phyloP scores from a whole-genome alignment of 2,113 vertebrate species.

The rabbit (Oryctolagus cuniculus) region DNA sequence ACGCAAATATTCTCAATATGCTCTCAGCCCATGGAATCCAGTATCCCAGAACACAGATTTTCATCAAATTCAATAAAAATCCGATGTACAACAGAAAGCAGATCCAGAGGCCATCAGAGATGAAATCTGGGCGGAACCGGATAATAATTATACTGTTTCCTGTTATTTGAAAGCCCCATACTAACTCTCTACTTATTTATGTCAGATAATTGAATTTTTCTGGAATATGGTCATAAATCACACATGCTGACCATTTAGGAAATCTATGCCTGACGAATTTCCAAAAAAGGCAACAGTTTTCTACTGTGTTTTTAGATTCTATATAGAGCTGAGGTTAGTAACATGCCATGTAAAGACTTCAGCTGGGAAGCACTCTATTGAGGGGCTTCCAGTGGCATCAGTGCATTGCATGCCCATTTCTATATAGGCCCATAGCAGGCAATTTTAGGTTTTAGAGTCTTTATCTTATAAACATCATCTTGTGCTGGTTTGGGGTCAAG shows the following conservation, averaged over 20 bases:
- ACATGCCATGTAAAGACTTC: neutral
- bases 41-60: neutral
- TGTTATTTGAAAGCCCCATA: neutral
- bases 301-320: neutral
- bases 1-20: accelerated
- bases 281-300: neutral
- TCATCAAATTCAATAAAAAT: neutral
- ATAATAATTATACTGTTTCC: neutral
- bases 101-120: neutral
- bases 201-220: slow-evolving; percentile 26
- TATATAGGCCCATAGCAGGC: neutral
- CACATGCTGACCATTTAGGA: neutral
- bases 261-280: neutral
- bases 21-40: accelerated
- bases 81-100: accelerated
- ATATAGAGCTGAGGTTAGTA: neutral
- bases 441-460: neutral
- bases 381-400: accelerated
- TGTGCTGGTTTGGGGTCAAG: neutral
- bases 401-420: accelerated
- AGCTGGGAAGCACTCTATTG: neutral
- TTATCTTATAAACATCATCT: neutral
- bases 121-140: neutral
- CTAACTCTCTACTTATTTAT: slow-evolving; percentile 11
- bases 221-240: slow-evolving; percentile 48